phyloP scores from a whole-genome alignment of 2,113 vertebrate species.

The Zapus hudsonius region DNA sequence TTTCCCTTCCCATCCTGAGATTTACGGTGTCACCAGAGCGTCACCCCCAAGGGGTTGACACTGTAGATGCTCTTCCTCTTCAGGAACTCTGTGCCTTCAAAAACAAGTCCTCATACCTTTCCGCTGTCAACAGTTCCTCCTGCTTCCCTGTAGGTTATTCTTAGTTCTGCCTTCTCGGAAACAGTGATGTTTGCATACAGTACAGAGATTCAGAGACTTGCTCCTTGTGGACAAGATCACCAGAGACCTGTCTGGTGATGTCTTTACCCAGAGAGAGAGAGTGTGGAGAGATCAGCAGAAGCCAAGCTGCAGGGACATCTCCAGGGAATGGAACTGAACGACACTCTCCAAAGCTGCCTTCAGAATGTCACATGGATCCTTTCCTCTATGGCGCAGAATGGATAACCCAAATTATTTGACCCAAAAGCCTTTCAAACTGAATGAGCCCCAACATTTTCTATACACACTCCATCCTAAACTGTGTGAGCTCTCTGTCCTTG shows the following conservation, averaged over 20 bases:
- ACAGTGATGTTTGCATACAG: neutral
- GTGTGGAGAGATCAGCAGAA: neutral
- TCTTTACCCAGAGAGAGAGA: neutral
- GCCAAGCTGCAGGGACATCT: neutral
- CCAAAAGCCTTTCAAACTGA: no score
- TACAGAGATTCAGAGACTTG: neutral
- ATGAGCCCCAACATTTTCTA: neutral
- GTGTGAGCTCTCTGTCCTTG: neutral
- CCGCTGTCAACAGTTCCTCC: constrained; percentile 15
- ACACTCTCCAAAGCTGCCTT: neutral
- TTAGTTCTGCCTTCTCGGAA: constrained; percentile 34
- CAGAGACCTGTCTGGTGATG: neutral
- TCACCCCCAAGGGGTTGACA: rapidly evolving
- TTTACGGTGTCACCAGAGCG: neutral
- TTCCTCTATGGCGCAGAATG: neutral
- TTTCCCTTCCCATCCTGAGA: neutral
- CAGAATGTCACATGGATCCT: neutral
- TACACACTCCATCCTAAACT: neutral
- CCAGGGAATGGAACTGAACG: neutral
- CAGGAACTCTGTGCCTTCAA: neutral
- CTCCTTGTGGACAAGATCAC: neutral
- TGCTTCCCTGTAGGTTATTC: neutral
- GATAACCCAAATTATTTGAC: neutral
- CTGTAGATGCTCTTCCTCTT: neutral
- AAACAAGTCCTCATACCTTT: constrained; percentile 12